Evolutionary conservation across 2,888 invertebrate species (phyloP), one percentile per base, ranked within the genome.

Genomic region (Pediacus dermestoides): DNA sequence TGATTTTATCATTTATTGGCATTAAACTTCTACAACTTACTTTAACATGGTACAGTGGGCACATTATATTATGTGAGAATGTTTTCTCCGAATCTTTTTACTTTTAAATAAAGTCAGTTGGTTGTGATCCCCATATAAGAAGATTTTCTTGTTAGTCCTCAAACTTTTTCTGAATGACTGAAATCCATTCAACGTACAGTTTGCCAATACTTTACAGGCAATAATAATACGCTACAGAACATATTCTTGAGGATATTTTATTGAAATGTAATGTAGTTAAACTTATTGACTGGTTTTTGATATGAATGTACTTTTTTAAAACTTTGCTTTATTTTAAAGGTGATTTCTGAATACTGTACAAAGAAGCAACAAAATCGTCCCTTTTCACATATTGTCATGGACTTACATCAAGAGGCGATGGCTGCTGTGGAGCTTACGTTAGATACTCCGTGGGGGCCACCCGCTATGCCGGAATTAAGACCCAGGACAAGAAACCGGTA

Each of bases 321-420:
- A n/a, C 37, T n/a, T n/a, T n/a, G 40, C 38, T 40, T 34, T 44
- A 48, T 43, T 30, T 68, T 63, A 12, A 63, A 78, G 78, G 75
- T 76, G 25, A 78, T 78, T 51, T 76, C 77, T 1, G 74, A 75
- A 42, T 77, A 77, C 54, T 78, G 76, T 54, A 73, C 72, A 42
- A 71, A 71, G 16, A 66, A 74, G 33, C 67, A 74, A 39, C 75
- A 76, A 47, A 71, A 70, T 27, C 70, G 75, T 42, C 77, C 78
- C n/a, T 78, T 78, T 57, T 76, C 77, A 1, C 78, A 78, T 55
- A 74, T 77, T 31, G 74, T 77, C 8, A 77, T 78, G 75, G 77
- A 78, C 57, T 67, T 78, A 59, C 74, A 77, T 50, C 72, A 74
- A 26, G 76, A 76, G 54, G 74, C 75, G 9, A 60, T 67, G 61